phyloP scores from a whole-genome alignment of 2,888 invertebrate species.

The Epinotia bilunana region DNA sequence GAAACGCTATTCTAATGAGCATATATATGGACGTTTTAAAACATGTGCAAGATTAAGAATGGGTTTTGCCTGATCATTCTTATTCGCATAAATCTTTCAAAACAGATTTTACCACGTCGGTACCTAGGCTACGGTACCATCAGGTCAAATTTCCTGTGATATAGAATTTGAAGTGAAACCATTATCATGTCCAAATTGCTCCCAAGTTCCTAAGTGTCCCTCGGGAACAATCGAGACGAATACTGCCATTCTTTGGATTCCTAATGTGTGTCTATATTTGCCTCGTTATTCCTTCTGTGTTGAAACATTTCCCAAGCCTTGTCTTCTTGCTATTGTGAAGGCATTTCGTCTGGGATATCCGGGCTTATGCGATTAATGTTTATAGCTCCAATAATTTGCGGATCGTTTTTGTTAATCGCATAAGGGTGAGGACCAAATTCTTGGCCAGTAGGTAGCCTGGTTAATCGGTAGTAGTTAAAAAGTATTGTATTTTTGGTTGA shows the following conservation, averaged over 20 bases:
- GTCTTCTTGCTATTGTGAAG: conserved; percentile 21
- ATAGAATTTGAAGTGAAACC: neutral
- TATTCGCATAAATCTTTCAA: too few species aligned
- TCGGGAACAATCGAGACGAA: conserved; percentile 19
- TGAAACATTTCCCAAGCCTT: conserved; percentile 12
- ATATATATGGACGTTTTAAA: too few species aligned
- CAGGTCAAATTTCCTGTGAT: neutral
- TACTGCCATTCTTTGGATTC: neutral
- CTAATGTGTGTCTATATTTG: neutral
- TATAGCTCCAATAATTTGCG: conserved; percentile 30
- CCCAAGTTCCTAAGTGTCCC: neutral
- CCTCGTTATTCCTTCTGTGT: conserved; percentile 2
- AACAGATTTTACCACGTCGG: too few species aligned
- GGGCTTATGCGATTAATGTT: conserved; percentile 30
- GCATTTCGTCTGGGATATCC: conserved; percentile 16
- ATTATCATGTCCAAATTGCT: neutral
- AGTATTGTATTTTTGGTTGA: too few species aligned
- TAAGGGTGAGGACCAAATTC: too few species aligned
- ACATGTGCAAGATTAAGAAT: too few species aligned
- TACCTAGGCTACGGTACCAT: neutral
- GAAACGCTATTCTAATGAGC: too few species aligned
- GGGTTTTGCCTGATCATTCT: too few species aligned
- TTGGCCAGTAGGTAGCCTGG: too few species aligned
- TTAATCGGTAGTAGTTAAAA: too few species aligned
- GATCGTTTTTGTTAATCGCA: conserved; percentile 28